Evolutionary conservation across 1,140 invertebrate genomes (phyloP), one percentile per base, ranked within the genome.

Genomic region (Potamilus streckersoni): DNA sequence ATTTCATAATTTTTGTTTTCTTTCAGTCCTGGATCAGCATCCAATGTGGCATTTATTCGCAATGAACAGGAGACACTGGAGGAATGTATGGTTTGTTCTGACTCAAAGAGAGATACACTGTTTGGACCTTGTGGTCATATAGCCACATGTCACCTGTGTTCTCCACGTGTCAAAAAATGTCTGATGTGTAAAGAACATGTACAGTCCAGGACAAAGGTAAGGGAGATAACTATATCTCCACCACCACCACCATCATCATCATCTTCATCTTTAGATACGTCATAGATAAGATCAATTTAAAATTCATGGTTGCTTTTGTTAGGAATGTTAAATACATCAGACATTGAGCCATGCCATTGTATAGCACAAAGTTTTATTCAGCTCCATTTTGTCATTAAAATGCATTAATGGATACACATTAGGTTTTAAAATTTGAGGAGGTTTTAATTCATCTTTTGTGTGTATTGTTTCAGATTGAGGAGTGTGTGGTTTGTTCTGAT

Each of bases 31-130:
- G 79, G 76, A n/a, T 76, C 84, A 55, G 82, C 86, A 14, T 82
- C 85, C 17, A 87, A 86, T 81, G 83, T 83, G 19, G 84, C 84
- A 31, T 83, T 85, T 20, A 84, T 89, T 23, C 84, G 86, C 57
- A 87, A 88, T 73, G 88, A 89, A 80, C 86, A 86, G 78, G 90
- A 90, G 72, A 83, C 93, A 0, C 91, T 96, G 78, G 96, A 98
- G 84, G 97, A 99, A 89, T 99, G 97, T 88, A 93, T 98, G 85
- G 95, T 99, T 8, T 98, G 97, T 88, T 98, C 96, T 0, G 97
- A 98, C 89, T 93, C 94, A 71, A 97, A 97, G 87, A 91, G 96
- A 11, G 96, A 98, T 88, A 96, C 90, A 11, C 78, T 91, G 64
- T 90, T 91, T 83, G 88, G 89, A 20, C 97, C 97, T 1, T 98